Base-by-base conservation (phyloP, 2,888 invertebrate genomes). In the Mongoloraphidia duomilia region DNA sequence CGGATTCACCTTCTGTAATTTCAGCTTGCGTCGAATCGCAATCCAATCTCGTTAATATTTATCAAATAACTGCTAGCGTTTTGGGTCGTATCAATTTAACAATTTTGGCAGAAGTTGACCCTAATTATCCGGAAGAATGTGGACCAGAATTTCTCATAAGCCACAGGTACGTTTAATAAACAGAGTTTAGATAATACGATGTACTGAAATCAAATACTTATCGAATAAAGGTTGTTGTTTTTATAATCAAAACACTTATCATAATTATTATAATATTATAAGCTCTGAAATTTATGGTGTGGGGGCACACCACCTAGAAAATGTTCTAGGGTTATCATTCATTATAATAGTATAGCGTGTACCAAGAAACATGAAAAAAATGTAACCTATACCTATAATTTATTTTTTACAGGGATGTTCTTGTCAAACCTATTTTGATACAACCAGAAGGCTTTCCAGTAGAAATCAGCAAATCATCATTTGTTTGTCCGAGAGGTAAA, bases 401-500 rank as follows among this genome's bases (percentile, higher is more conserved):
- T 44, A 47, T 46, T 34, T 42, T 13, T 53, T 63, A 52, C 52
- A 75, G 71, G 46, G 84, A 85, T 58, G 75, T 76, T 50, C 73
- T 84, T 5, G 66, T 77, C 2, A 79, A 82, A 54, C 68, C 72
- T 10, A 67, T 84, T 11, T 59, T 70, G 9, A 76, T 85, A 0
- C 75, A 82, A 57, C 76, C 84, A 0, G 87, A 87, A 67, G 88
- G 89, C 2, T 74, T 82, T 34, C 78, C 78, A 0, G 68, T 77
- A 4, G 77, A 77, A 53, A 73, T 77, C 46, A 77, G 80, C 9
- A 76, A 75, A 52, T 82, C 83, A 0, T 73, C 76, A 2, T 73
- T 84, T 50, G 66, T 87, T 2, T 86, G 86, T 60, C 76, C 76
- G 2, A 69, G 72, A 61, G 77, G 82, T 74, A 66, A 62, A 50